Percentiles rank a stretch among this genome's conserved stretches.
Evolutionary conservation across 1,140 invertebrate genomes (phyloP).

Genomic region (Stenopsyche tienmushanensis): DNA sequence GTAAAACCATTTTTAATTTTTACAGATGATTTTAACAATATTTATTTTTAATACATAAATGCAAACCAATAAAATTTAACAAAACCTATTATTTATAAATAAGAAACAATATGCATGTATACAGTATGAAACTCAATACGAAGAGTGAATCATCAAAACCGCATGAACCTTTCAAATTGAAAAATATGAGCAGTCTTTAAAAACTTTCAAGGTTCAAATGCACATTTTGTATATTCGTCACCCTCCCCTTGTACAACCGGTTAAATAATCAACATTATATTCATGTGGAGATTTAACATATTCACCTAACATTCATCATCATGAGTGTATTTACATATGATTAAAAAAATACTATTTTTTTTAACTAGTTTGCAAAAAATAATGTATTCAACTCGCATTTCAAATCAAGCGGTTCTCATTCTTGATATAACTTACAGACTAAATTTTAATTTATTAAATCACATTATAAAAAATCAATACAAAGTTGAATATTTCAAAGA

Average conservation of each 20-base stretch:
- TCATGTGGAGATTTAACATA: constrained; percentile 38
- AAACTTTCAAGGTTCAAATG: constrained; percentile 19
- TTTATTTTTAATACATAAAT: too few relatives aligned
- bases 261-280: constrained; percentile 31
- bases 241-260: constrained; percentile 10
- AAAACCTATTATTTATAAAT: too few relatives aligned
- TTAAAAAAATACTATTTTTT: constrained; percentile 43
- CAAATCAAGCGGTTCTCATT: constrained; percentile 4
- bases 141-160: too few relatives aligned
- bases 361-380: constrained; percentile 40
- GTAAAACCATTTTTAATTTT: too few relatives aligned
- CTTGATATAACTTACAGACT: constrained; percentile 1
- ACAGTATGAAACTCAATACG: too few relatives aligned
- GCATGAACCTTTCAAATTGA: constrained; percentile 10
- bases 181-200: constrained; percentile 22
- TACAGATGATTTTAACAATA: too few relatives aligned
- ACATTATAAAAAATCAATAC: too few relatives aligned
- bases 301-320: constrained; percentile 33
- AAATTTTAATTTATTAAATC: background rate
- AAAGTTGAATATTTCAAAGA: too few relatives aligned
- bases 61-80: too few relatives aligned
- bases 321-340: constrained; percentile 38
- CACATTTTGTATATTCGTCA: constrained; percentile 10
- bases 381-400: constrained; percentile 21
- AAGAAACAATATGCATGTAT: too few relatives aligned